Conservation (phyloP, 1,140 invertebrate genomes). For the Ericerus pela region DNA sequence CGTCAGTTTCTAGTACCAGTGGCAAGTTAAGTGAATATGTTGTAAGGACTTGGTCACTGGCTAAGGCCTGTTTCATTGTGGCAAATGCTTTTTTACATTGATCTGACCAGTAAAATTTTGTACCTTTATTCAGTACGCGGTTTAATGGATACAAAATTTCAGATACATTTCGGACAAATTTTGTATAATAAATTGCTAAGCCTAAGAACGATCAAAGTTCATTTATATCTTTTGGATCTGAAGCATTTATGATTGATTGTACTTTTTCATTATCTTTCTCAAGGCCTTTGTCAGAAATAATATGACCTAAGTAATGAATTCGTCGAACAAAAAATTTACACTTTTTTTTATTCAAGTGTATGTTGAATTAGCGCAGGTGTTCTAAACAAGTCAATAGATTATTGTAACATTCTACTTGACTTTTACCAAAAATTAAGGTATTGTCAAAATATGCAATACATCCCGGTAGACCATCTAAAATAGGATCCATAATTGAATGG, state of each 20-base stretch:
- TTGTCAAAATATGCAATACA: conserved; percentile 25
- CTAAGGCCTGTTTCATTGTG: conserved; percentile 24
- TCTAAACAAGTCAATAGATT: background rate
- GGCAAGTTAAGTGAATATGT: conserved; percentile 29
- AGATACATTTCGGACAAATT: conserved; percentile 31
- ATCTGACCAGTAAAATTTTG: conserved; percentile 14
- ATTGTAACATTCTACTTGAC: background rate
- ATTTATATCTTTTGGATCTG: conserved; percentile 27
- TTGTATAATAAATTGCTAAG: conserved; percentile 33
- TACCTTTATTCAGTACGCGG: no score
- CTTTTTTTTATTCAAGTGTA: conserved; percentile 16
- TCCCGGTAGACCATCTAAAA: conserved; percentile 25
- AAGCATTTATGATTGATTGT: conserved; percentile 26
- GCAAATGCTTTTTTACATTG: conserved; percentile 23
- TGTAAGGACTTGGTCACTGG: conserved; percentile 18
- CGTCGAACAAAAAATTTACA: conserved; percentile 14
- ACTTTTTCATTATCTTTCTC: conserved; percentile 30
- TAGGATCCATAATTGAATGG: conserved; percentile 33
- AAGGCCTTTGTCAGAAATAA: conserved; percentile 22
- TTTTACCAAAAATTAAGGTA: conserved; percentile 23
- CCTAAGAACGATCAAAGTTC: conserved; percentile 29
- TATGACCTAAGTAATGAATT: conserved; percentile 23
- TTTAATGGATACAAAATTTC: no score
- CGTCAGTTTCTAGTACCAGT: conserved; percentile 34
- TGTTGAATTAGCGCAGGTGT: background rate